Evolutionary conservation across 2,888 invertebrate genomes (phyloP).

Genomic region (Poecilobothrus nobilitatus): DNA sequence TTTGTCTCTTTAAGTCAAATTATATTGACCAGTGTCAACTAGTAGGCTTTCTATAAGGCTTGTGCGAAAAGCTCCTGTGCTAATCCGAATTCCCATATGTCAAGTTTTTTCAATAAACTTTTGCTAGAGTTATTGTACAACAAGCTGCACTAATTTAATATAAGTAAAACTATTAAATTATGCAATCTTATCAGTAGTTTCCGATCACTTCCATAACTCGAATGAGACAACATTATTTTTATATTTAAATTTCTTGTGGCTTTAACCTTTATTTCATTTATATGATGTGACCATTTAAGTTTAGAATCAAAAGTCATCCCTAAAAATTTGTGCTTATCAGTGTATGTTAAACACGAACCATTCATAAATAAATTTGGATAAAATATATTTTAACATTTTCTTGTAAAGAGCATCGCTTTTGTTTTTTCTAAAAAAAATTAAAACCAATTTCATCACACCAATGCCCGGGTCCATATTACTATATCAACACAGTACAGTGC

Average conservation of each 20-base stretch:
- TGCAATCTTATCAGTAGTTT: background rate
- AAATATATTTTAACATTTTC: background rate
- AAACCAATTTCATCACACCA: background rate
- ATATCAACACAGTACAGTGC: slow-evolving; percentile 7
- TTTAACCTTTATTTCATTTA: too few species aligned
- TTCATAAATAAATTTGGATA: too few species aligned
- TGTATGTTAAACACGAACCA: too few species aligned
- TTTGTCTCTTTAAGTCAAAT: slow-evolving; percentile 8
- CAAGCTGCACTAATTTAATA: too few species aligned
- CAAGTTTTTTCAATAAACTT: background rate
- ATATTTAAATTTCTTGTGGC: too few species aligned
- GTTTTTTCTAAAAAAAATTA: background rate
- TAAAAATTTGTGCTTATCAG: too few species aligned
- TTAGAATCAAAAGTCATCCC: too few species aligned
- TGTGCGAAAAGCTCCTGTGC: slow-evolving; percentile 10
- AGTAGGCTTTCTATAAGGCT: slow-evolving; percentile 7
- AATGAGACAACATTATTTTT: too few species aligned
- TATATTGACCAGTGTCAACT: background rate
- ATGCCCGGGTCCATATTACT: background rate
- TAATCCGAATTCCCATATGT: slow-evolving; percentile 2
- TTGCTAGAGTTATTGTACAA: too few species aligned
- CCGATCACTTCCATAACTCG: background rate
- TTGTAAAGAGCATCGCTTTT: background rate
- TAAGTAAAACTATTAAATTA: too few species aligned
- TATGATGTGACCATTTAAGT: too few species aligned